These are phyloP conservation scores for Bombus soroeensis DNA, from an alignment of 1,140 invertebrate genomes.

Conservation along the genomic window DNA sequence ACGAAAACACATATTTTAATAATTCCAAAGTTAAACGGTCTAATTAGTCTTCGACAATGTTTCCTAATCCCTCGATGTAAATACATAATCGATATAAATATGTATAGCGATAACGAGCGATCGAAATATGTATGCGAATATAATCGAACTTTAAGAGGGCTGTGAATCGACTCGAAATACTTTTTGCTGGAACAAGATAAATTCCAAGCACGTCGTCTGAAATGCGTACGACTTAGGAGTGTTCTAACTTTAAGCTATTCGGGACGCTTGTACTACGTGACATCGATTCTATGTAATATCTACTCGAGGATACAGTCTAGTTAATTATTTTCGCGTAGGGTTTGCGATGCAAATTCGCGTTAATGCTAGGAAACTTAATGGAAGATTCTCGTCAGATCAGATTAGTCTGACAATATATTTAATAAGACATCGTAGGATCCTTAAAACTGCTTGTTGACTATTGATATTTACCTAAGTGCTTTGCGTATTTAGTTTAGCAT, in stretches of 20 bases:
- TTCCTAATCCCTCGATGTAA: neutral
- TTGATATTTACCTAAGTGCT: neutral
- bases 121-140: neutral
- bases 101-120: too few species aligned
- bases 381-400: neutral
- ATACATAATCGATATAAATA: neutral
- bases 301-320: too few species aligned
- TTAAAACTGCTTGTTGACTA: neutral
- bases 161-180: neutral
- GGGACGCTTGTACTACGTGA: constrained; percentile 5
- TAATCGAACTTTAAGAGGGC: neutral
- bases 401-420: neutral
- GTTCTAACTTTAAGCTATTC: constrained; percentile 10
- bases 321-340: constrained; percentile 4
- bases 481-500: neutral
- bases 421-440: neutral
- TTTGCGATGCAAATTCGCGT: neutral
- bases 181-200: neutral
- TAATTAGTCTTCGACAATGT: neutral
- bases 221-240: constrained; percentile 9
- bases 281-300: neutral
- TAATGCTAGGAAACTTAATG: neutral
- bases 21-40: too few species aligned
- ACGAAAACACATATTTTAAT: neutral
- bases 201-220: neutral